phyloP scores from a whole-genome alignment of 2,797 vertebrate species.

The Dryobates pubescens region DNA sequence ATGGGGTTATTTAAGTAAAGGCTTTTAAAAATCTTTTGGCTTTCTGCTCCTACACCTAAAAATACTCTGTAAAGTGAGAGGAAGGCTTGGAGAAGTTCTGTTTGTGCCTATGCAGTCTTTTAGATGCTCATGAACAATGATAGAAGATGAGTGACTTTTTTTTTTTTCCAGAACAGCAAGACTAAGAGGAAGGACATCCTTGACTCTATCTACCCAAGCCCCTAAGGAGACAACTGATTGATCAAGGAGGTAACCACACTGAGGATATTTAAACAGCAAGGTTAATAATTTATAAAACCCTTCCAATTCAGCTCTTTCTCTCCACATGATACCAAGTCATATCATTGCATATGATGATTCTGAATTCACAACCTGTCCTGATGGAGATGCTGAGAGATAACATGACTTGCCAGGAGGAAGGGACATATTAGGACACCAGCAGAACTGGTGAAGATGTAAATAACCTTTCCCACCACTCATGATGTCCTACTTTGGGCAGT shows the following conservation, averaged over 20 bases:
- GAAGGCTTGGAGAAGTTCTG: neutral
- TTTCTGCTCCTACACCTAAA: neutral
- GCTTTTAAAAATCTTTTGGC: neutral
- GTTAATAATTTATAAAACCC: neutral
- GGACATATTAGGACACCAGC: neutral
- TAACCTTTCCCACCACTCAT: neutral
- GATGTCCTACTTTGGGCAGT: neutral
- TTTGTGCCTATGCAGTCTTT: neutral
- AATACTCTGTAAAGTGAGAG: neutral
- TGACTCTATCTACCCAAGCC: neutral
- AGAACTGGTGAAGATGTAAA: conserved; percentile 37
- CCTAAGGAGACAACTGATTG: neutral
- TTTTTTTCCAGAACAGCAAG: neutral
- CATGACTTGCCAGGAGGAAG: neutral
- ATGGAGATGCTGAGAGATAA: neutral
- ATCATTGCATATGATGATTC: neutral
- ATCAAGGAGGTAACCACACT: neutral
- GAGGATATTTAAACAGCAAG: neutral
- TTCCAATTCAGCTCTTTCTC: neutral
- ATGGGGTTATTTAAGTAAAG: neutral
- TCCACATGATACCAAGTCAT: rapidly evolving
- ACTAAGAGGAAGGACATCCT: neutral
- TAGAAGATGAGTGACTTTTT: neutral
- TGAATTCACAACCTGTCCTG: neutral
- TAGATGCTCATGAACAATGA: neutral